These are phyloP conservation scores for Limnothrissa miodon DNA, from an alignment of 2,113 vertebrate genomes.

Conservation along the genomic window DNA sequence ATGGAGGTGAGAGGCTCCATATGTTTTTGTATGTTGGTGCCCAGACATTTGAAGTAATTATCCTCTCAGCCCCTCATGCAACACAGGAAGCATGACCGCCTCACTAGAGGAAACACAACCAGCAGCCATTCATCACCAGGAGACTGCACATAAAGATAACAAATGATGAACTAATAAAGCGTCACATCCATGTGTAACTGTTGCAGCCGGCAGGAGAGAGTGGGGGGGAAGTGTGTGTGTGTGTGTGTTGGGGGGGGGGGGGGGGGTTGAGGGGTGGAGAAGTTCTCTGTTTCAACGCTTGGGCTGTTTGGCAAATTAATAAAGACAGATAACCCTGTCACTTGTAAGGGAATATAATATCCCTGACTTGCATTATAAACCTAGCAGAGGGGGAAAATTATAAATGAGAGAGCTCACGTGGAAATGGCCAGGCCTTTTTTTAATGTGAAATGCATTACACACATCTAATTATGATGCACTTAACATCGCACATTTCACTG, in stretches of 20 bases:
- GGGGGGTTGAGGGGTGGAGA: background rate
- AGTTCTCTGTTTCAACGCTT: slow-evolving; percentile 21
- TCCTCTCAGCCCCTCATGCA: background rate
- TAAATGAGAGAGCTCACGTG: slow-evolving; percentile 25
- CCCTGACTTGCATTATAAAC: slow-evolving; percentile 35
- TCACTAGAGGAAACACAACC: slow-evolving; percentile 27
- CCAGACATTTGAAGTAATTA: background rate
- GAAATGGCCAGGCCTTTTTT: slow-evolving; percentile 44
- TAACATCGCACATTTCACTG: slow-evolving; percentile 66
- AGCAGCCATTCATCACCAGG: slow-evolving; percentile 36
- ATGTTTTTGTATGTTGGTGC: background rate
- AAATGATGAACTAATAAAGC: slow-evolving; percentile 43
- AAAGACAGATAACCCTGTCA: slow-evolving; percentile 49
- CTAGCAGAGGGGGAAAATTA: slow-evolving; percentile 34
- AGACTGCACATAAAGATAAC: slow-evolving; percentile 42
- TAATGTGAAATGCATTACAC: slow-evolving; percentile 56
- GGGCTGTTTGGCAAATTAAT: slow-evolving; percentile 47
- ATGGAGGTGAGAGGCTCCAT: background rate
- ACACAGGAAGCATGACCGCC: background rate
- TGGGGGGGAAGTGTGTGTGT: background rate
- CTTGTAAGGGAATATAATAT: slow-evolving; percentile 42
- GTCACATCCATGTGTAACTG: slow-evolving; percentile 15
- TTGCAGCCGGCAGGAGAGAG: background rate
- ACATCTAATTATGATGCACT: slow-evolving; percentile 66
- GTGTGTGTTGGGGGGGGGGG: background rate